phyloP scores from a whole-genome alignment of 2,797 vertebrate species.

The Bradypodion ventrale region DNA sequence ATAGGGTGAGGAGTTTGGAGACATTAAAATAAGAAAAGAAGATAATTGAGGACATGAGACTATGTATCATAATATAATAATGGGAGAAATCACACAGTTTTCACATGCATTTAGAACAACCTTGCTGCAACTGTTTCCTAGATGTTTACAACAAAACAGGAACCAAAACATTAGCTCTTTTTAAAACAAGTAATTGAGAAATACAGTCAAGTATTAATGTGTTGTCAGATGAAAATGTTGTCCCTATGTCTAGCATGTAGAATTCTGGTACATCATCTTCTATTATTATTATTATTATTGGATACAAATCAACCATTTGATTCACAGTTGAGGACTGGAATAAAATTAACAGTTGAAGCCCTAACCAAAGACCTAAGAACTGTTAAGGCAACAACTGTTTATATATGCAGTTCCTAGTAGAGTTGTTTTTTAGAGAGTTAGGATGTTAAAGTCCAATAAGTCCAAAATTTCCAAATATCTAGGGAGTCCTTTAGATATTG shows the following conservation, averaged over 20 bases:
- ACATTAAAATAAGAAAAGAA: slow-evolving; percentile 28
- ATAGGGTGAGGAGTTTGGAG: not conserved
- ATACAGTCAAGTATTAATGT: slow-evolving; percentile 42
- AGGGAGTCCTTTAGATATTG: no score
- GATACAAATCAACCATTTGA: no score
- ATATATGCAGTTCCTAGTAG: no score
- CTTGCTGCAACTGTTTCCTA: not conserved
- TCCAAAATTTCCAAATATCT: no score
- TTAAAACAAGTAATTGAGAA: slow-evolving; percentile 56
- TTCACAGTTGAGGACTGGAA: no score
- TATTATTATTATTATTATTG: no score
- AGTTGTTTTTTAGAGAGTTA: no score
- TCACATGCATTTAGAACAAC: not conserved
- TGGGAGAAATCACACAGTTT: not conserved
- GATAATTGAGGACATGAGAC: slow-evolving; percentile 24
- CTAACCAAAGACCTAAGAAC: no score
- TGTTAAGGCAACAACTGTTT: no score
- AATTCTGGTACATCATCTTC: no score
- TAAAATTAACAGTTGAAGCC: no score
- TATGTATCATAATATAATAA: not conserved
- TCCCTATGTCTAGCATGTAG: not conserved
- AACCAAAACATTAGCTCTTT: not conserved
- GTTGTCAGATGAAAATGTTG: not conserved
- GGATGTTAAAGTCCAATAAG: no score
- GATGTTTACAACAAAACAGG: slow-evolving; percentile 20